Conservation (phyloP, 2,113 vertebrate species). For the Psittacula cyanocephala region DNA sequence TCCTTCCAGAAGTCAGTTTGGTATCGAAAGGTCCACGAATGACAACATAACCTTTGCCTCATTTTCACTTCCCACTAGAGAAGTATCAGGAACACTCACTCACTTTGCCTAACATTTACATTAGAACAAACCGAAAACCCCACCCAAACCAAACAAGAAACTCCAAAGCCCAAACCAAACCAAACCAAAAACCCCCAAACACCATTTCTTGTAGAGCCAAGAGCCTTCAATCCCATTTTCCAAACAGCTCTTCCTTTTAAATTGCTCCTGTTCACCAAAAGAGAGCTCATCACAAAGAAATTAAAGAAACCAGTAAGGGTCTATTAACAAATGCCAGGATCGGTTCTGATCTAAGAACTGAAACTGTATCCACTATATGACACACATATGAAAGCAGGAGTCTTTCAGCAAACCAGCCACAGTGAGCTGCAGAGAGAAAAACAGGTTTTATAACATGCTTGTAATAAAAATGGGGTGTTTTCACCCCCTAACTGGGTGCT, state of each 20-base stretch:
- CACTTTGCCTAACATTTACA: background rate
- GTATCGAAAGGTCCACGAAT: background rate
- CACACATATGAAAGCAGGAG: background rate
- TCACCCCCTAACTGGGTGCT: background rate
- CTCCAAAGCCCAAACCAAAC: background rate
- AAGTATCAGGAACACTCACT: background rate
- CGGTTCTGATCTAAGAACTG: background rate
- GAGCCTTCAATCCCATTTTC: background rate
- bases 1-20: background rate
- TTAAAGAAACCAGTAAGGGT: rapidly evolving
- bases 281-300: background rate
- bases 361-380: background rate
- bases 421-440: background rate
- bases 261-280: background rate
- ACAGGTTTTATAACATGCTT: background rate
- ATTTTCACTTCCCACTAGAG: background rate
- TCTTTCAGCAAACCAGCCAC: background rate
- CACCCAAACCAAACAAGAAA: background rate
- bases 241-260: background rate
- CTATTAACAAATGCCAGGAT: background rate
- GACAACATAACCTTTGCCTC: background rate
- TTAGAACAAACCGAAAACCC: background rate
- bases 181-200: background rate
- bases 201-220: background rate
- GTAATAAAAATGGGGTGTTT: background rate